Evolutionary conservation across 2,797 vertebrate genomes (phyloP), one percentile per base, ranked within the genome.

Genomic region (Orientallactaga sibirica): DNA sequence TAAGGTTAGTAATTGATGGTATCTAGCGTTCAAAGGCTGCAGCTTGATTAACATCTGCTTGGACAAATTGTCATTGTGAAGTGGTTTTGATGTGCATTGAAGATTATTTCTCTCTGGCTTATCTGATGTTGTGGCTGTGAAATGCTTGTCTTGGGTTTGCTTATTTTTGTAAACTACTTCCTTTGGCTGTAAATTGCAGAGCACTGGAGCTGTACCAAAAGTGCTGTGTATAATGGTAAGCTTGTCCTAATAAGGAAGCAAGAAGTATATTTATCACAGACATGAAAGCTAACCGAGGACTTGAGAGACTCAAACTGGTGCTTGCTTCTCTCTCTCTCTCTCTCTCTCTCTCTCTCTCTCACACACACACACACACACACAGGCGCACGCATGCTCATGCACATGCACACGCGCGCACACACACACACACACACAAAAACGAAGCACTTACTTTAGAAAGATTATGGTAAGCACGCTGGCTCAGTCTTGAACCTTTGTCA

Each of bases 401-500:
- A 15, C 61, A 0, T 58, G 3, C 61, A 1, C 88, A 48, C 74
- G 41, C 71, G 29, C 71, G 75, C n/a, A 90, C n/a, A 73, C 64
- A 88, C 66, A 82, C 58, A 89, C 66, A 82, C 43, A 90, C 78
- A 83, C 19, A 88, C 84, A 96, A 62, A 95, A 96, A 97, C 52
- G 98, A 97, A 98, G 98, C 98, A 98, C 98, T 98, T 98, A 98
- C 98, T 99, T 98, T 99, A 98, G 98, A 98, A 98, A 98, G 98
- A 99, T 99, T 99, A 99, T 98, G 98, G 98, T 98, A 99, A 98
- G 98, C 98, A 98, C 98, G 98, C 98, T 98, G 98, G 98, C 98
- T 98, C 98, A 98, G 98, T 98, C 98, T 98, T 99, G 98, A 99
- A 99, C 99, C 99, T 99, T 99, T 99, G 99, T 99, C 98, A 98